Percentiles rank a stretch among this genome's conserved stretches.
Conservation (phyloP, 2,888 invertebrate genomes). For the Mythimna ferrago region DNA sequence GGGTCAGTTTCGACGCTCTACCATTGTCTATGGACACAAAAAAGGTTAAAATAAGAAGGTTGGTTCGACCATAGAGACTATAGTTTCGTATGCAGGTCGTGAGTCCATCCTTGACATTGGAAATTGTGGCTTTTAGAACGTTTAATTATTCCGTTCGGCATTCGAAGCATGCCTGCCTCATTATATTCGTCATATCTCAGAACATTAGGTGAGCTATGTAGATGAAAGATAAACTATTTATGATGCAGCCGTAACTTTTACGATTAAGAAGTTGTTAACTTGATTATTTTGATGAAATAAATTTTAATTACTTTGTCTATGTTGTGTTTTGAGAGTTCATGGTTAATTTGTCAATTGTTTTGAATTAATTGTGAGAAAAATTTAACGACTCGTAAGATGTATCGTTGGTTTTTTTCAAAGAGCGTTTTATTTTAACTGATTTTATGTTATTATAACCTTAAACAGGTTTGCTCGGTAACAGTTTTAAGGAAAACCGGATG, state of each 20-base stretch:
- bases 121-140: slow-evolving; percentile 53
- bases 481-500: neutral
- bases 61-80: slow-evolving; percentile 11
- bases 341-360: slow-evolving; percentile 47
- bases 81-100: slow-evolving; percentile 54
- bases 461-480: neutral
- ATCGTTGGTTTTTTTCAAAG: slow-evolving; percentile 10
- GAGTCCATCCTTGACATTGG: slow-evolving; percentile 59
- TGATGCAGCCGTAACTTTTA: slow-evolving; percentile 52
- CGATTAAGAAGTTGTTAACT: slow-evolving; percentile 46
- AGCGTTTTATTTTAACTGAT: neutral
- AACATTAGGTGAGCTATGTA: slow-evolving; percentile 56
- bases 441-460: neutral
- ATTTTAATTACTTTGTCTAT: slow-evolving; percentile 40
- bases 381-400: slow-evolving; percentile 5
- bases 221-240: slow-evolving; percentile 59
- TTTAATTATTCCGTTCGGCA: slow-evolving; percentile 56
- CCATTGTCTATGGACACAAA: slow-evolving; percentile 69
- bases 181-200: slow-evolving; percentile 58
- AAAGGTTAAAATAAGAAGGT: slow-evolving; percentile 43
- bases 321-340: slow-evolving; percentile 36
- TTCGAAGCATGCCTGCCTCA: slow-evolving; percentile 61
- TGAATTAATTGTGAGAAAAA: slow-evolving; percentile 24
- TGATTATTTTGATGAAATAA: slow-evolving; percentile 52
- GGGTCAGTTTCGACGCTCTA: slow-evolving; percentile 74